These are phyloP conservation scores for Pseudopipra pipra DNA, from an alignment of 2,113 vertebrate species.

Conservation along the genomic window DNA sequence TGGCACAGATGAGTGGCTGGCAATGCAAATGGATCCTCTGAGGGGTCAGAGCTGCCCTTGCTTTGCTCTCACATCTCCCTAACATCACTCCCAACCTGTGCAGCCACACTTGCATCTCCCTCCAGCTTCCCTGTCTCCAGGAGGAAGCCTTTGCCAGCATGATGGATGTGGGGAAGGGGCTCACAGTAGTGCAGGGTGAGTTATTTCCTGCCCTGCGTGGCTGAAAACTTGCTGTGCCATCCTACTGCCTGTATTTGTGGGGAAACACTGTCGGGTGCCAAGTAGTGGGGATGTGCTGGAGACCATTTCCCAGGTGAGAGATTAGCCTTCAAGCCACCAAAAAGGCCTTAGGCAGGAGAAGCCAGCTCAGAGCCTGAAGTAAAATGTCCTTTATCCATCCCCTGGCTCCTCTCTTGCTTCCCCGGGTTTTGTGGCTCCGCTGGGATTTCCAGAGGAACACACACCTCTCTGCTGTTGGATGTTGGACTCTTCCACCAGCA, in stretches of 20 bases:
- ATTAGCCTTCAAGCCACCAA: neutral
- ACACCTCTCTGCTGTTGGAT: neutral
- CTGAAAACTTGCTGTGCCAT: neutral
- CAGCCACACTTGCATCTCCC: neutral
- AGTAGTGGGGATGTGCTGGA: neutral
- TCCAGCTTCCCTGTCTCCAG: fast-evolving
- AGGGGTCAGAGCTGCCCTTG: neutral
- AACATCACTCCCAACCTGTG: neutral
- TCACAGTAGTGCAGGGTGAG: neutral
- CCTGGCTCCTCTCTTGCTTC: neutral
- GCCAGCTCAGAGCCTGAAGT: neutral
- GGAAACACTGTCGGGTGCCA: neutral
- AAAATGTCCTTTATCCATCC: neutral
- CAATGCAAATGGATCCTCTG: neutral
- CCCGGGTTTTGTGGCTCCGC: neutral
- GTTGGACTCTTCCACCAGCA: neutral
- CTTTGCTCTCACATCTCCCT: neutral
- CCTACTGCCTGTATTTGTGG: neutral
- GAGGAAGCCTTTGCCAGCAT: neutral
- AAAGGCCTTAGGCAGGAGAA: neutral
- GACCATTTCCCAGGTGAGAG: neutral
- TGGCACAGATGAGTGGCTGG: neutral
- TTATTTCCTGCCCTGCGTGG: neutral
- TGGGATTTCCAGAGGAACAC: neutral
- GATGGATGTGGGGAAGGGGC: neutral